Percentiles rank a stretch among this genome's conserved stretches.
Evolutionary conservation across 2,888 invertebrate species (phyloP).

Genomic region (Cacoxenus indagator): DNA sequence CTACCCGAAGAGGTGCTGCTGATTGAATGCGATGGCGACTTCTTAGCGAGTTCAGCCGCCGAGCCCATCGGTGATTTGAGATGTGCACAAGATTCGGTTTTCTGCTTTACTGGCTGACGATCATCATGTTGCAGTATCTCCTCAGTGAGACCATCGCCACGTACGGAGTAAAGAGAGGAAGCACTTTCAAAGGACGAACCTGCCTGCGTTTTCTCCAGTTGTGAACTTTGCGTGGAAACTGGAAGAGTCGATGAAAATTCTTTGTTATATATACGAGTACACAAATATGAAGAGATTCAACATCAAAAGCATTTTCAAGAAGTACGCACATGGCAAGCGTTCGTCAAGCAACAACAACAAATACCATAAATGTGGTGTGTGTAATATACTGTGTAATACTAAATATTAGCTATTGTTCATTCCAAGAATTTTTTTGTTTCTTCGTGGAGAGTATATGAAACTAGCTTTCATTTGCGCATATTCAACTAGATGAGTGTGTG

Average conservation of each 20-base stretch:
- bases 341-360: conserved; percentile 70
- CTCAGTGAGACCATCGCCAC: conserved; percentile 78
- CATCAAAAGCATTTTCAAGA: conserved; percentile 48
- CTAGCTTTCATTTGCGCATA: neutral
- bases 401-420: neutral
- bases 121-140: conserved; percentile 74
- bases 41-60: conserved; percentile 46
- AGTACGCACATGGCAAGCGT: conserved; percentile 57
- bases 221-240: conserved; percentile 70
- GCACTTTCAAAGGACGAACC: conserved; percentile 92
- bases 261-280: neutral
- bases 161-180: conserved; percentile 84
- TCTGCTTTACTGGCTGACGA: conserved; percentile 27
- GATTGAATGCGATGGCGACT: conserved; percentile 73
- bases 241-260: too few species aligned
- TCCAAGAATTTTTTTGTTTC: neutral
- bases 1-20: conserved; percentile 75
- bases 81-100: conserved; percentile 18
- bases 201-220: conserved; percentile 76
- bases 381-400: neutral
- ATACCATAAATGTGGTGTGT: conserved; percentile 50
- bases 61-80: conserved; percentile 48
- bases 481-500: neutral
- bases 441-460: neutral
- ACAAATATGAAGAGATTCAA: conserved; percentile 18